A percentile compares a stretch with the other conserved stretches of the same genome.
Evolutionary conservation across 2,888 invertebrate species (phyloP).

Genomic region (Aproaerema taeniolella): DNA sequence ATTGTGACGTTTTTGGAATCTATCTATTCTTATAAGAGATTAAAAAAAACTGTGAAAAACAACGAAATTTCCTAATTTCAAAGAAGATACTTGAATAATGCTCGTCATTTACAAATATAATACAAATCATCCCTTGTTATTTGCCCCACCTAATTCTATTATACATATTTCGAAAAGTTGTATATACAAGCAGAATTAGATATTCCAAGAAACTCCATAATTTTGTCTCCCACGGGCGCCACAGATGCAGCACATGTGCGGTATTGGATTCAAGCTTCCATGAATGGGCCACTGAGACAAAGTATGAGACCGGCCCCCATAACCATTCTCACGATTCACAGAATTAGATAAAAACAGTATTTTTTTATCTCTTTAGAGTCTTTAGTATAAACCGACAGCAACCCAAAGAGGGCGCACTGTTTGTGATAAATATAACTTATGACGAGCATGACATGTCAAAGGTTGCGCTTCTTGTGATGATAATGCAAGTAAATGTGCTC

Average conservation of each 20-base stretch:
- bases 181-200: no score
- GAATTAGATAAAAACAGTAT: constrained; percentile 41
- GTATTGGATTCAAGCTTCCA: constrained; percentile 41
- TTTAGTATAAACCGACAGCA: not conserved
- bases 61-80: no score
- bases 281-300: constrained; percentile 54
- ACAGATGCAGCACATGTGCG: constrained; percentile 64
- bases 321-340: constrained; percentile 60
- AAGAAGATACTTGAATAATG: no score
- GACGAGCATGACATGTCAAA: constrained; percentile 19
- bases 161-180: no score
- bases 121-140: no score
- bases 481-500: no score
- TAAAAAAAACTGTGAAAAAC: no score
- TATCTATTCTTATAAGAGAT: no score
- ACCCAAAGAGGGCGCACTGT: constrained; percentile 4
- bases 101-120: no score
- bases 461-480: constrained; percentile 18
- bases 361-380: constrained; percentile 5
- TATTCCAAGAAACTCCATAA: constrained; percentile 7
- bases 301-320: constrained; percentile 46
- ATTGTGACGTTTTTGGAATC: no score
- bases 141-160: no score
- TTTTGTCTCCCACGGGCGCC: constrained; percentile 19
- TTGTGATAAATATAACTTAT: constrained; percentile 4